Base-by-base conservation (phyloP, 2,888 invertebrate genomes). In the Calameuta pallipes region DNA sequence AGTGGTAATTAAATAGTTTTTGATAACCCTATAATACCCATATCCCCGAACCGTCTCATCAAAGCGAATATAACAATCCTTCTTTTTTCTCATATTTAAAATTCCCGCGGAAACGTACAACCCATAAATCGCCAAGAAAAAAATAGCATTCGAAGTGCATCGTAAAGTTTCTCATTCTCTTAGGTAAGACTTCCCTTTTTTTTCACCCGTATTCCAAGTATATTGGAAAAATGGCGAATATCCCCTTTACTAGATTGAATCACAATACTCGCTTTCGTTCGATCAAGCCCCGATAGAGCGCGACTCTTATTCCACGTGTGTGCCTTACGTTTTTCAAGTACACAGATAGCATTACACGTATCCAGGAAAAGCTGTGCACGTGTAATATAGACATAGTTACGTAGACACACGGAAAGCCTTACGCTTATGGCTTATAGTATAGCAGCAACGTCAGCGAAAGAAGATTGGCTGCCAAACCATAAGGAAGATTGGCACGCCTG, bases 371-470 rank as follows among this genome's bases (percentile, higher is more conserved):
- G 36, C 34, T 41, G 31, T 23, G 33, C 35, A 23, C 37, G 15
- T 37, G 15, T 12, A 3, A 56, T 23, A 56, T 23, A 23, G 56
- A 76, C 78, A 75, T 74, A 75, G 69, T 75, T 73, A 76, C 76
- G 75, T 78, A 71, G 79, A 77, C 76, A 75, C 74, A n/a, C 23
- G 3, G 13, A 56, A 31, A 9, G 2, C 15, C 71, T 2, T 3
- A 71, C 71, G 33, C 75, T 75, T 82, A 33, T 70, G 37, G 78
- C 79, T 82, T 84, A 82, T 83, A 81, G 77, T 69, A 34, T 79
- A 56, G 9, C 77, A 75, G 80, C 85, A 75, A 80, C 83, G 84
- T 87, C 86, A 86, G 86, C 85, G 80, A 78, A 83, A 85, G 82
- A 78, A 84, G 82, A 87, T 86, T 85, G 85, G 81, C 82, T 82